These are phyloP conservation scores for Pygathrix nemaeus DNA, from an alignment of 2,113 vertebrate genomes.

Conservation along the genomic window DNA sequence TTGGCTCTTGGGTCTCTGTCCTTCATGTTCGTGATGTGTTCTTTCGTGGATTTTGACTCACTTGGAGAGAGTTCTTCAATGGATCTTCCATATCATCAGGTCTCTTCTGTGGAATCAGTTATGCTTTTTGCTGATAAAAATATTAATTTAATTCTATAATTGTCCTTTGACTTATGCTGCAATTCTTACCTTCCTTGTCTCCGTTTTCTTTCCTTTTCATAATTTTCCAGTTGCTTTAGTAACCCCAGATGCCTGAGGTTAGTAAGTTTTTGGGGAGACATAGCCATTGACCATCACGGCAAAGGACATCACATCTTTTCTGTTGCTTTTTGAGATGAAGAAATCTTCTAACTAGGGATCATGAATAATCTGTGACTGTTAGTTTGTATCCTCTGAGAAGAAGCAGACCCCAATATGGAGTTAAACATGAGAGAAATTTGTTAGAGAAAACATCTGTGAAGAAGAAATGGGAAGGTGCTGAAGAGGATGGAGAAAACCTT, in stretches of 20 bases:
- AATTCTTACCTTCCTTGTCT: background rate
- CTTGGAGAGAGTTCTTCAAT: background rate
- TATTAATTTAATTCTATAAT: background rate
- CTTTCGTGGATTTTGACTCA: background rate
- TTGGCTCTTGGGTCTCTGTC: background rate
- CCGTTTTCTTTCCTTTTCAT: background rate
- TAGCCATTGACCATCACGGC: background rate
- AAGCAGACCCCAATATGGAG: background rate
- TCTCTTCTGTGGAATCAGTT: background rate
- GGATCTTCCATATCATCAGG: background rate
- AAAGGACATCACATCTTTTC: background rate
- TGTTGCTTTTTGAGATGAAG: background rate
- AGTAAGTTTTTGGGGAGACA: background rate
- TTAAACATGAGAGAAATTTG: background rate
- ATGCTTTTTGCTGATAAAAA: background rate
- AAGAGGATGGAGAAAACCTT: background rate
- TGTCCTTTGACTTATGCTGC: background rate
- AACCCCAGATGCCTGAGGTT: background rate
- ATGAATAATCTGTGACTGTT: background rate
- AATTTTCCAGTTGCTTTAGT: background rate
- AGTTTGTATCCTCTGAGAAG: background rate
- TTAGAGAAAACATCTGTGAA: background rate
- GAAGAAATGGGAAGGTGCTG: background rate
- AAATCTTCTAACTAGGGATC: background rate
- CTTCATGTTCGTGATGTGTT: background rate